A percentile compares a stretch with the other conserved stretches of the same genome.
Evolutionary conservation across 2,113 vertebrate genomes (phyloP).

Genomic region (Gymnobelideus leadbeateri): DNA sequence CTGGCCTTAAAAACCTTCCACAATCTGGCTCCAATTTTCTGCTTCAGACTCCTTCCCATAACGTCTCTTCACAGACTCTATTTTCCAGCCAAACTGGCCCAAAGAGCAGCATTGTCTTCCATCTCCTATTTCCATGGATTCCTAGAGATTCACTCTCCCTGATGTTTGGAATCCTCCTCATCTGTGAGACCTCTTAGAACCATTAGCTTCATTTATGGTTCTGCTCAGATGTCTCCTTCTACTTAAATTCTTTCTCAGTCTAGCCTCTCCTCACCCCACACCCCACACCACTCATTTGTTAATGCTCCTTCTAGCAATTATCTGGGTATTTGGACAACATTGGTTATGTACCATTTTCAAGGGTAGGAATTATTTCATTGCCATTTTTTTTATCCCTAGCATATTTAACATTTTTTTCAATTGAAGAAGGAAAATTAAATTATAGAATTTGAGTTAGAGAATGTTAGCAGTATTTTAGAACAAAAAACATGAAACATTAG

Average conservation of each 20-base stretch:
- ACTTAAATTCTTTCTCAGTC: neutral
- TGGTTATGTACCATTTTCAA: neutral
- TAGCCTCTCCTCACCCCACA: neutral
- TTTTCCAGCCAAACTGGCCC: neutral
- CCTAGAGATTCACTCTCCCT: neutral
- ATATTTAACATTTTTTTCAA: neutral
- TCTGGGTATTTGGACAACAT: neutral
- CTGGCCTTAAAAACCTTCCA: neutral
- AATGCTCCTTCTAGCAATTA: neutral
- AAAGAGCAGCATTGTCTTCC: neutral
- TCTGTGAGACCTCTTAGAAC: neutral
- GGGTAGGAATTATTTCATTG: neutral
- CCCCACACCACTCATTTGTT: neutral
- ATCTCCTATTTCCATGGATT: neutral
- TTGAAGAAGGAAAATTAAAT: neutral
- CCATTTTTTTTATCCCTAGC: neutral
- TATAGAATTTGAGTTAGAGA: neutral
- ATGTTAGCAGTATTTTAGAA: neutral
- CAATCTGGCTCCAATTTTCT: neutral
- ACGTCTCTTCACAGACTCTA: neutral
- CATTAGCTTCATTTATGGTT: neutral
- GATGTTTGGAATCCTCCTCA: neutral
- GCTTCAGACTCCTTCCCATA: neutral
- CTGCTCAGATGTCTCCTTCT: neutral
- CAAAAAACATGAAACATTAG: neutral